Percentiles rank a stretch among this genome's conserved stretches.
These are phyloP conservation scores for Parnassius smintheus DNA, from an alignment of 2,888 invertebrate genomes.

Conservation along the genomic window DNA sequence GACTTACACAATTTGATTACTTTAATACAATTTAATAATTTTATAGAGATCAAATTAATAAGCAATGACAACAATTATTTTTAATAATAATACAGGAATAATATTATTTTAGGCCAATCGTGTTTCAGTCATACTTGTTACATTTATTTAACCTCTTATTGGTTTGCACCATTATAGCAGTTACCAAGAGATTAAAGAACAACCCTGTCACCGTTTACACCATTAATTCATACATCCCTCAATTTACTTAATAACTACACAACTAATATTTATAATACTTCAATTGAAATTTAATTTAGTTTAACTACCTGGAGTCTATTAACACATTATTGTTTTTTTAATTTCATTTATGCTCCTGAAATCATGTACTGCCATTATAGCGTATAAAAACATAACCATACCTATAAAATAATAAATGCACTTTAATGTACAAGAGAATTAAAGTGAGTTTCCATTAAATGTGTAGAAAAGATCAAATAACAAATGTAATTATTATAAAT, in stretches of 20 bases:
- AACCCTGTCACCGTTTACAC: constrained; percentile 19
- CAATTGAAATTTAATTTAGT: too few species aligned
- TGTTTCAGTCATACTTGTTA: constrained; percentile 19
- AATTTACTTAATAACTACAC: not conserved
- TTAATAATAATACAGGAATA: not conserved
- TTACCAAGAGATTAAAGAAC: constrained; percentile 6
- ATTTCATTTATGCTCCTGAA: too few species aligned
- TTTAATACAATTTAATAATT: not conserved
- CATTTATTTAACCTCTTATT: constrained; percentile 11
- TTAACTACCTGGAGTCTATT: too few species aligned
- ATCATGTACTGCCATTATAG: too few species aligned
- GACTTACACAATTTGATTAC: not conserved
- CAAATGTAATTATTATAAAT: too few species aligned
- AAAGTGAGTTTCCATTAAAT: too few species aligned
- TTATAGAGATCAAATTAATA: constrained; percentile 21
- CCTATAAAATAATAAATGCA: too few species aligned
- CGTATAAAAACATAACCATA: too few species aligned
- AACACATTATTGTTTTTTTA: too few species aligned
- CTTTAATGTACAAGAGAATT: too few species aligned
- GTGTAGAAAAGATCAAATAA: too few species aligned
- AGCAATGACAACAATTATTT: constrained; percentile 9
- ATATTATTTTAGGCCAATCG: constrained; percentile 14
- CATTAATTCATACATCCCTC: not conserved
- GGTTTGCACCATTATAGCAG: constrained; percentile 1
- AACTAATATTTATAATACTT: too few species aligned